Evolutionary conservation across 2,888 invertebrate species (phyloP), one percentile per base, ranked within the genome.

Genomic region (Adelognathus sp.): DNA sequence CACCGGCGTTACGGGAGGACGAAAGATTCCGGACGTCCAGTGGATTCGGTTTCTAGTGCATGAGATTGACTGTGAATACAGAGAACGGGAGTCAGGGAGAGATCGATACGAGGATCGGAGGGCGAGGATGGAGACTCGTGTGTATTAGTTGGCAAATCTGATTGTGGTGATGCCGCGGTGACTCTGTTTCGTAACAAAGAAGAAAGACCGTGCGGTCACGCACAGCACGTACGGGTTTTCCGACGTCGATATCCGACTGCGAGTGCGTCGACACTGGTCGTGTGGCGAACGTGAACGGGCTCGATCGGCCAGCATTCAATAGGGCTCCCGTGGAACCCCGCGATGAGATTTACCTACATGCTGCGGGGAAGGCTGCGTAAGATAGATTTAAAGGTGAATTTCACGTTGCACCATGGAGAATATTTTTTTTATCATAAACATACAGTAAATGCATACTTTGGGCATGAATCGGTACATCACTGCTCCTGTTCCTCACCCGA

Each of bases 251-350:
- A 54, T 64, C 69, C 67, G 36, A 69, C 69, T 63, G 67, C 74
- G 75, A 69, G 50, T 69, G 69, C 74, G 64, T 78, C 74, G 70
- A 79, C 76, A 79, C 63, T 56, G 41, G 33, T 76, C 72, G 63
- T 72, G 72, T 79, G 72, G 76, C 67, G 56, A 72, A 66, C 66
- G 44, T 67, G 61, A 72, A 54, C 41, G 36, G 56, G 46, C 63
- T 63, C 63, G 61, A 77, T 73, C 72, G 52, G n/a, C 46, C 14
- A 11, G 27, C n/a, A 69, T 63, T 73, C 46, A 64, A 73, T 73
- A 33, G 27, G 33, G 29, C 73, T 73, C 73, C 73, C 78, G 60
- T 69, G 73, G 64, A 67, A 69, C 36, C 66, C 63, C 63, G 18
- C n/a, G 44, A 69, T 39, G 60, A 67, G 54, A 24, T 58, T 71